Conservation (phyloP, 2,888 invertebrate species). For the Leuctra nigra region DNA sequence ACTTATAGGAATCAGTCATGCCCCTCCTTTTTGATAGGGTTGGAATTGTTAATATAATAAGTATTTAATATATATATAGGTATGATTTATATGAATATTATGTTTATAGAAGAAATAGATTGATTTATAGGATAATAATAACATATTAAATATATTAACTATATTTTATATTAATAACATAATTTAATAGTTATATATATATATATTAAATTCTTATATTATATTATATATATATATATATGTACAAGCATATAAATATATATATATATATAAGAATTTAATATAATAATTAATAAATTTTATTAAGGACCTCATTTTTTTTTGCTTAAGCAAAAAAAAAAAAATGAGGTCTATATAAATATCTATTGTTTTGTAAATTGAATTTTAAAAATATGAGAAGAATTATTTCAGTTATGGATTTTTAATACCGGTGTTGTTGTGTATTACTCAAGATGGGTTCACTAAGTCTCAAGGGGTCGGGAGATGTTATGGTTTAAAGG, state of each 20-base stretch:
- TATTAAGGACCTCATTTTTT: slow-evolving; percentile 19
- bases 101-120: not conserved
- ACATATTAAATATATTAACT: no score
- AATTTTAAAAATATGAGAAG: slow-evolving; percentile 31
- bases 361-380: slow-evolving; percentile 31
- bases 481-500: no score
- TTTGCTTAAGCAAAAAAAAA: slow-evolving; percentile 23
- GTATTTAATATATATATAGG: slow-evolving; percentile 33
- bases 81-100: slow-evolving; percentile 32
- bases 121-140: no score
- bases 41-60: no score
- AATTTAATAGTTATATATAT: slow-evolving; percentile 33
- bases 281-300: slow-evolving; percentile 19
- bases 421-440: slow-evolving; percentile 31
- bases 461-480: no score
- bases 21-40: no score
- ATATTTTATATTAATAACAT: no score
- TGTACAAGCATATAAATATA: slow-evolving; percentile 31
- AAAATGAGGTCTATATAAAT: not conserved
- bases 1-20: no score
- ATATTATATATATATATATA: slow-evolving; percentile 29
- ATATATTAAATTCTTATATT: slow-evolving; percentile 28
- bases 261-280: slow-evolving; percentile 26
- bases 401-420: slow-evolving; percentile 29
- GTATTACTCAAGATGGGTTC: no score